Evolutionary conservation across 1,140 invertebrate genomes (phyloP).

Genomic region (Drosophila equinoxialis): DNA sequence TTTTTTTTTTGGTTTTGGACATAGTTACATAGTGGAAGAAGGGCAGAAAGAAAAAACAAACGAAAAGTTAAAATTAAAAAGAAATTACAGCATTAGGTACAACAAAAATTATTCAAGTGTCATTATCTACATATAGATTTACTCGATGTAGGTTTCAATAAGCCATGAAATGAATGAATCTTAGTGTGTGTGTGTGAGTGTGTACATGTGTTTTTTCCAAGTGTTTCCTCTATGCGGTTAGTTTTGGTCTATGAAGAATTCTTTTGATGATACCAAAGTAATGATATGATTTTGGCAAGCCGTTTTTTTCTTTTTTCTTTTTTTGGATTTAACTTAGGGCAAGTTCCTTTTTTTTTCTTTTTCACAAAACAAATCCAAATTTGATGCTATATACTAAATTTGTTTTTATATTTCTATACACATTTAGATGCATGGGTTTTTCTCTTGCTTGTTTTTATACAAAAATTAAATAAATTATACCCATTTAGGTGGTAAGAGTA

Average conservation of each 20-base stretch:
- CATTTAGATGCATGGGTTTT: constrained; percentile 14
- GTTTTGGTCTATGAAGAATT: background rate
- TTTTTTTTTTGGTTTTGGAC: too few species aligned
- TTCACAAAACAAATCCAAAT: constrained; percentile 37
- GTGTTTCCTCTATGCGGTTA: background rate
- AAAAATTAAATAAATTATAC: constrained; percentile 64
- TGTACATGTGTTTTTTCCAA: background rate
- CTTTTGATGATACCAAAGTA: constrained; percentile 17
- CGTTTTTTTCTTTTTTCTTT: background rate
- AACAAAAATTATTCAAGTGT: constrained; percentile 61
- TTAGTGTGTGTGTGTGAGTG: constrained; percentile 11
- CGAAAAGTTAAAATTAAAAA: constrained; percentile 78
- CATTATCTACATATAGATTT: constrained; percentile 25
- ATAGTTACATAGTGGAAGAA: constrained; percentile 45
- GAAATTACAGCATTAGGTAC: constrained; percentile 81
- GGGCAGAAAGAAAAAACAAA: constrained; percentile 69
- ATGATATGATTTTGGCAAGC: constrained; percentile 37
- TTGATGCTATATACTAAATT: constrained; percentile 21
- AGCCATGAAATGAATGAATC: background rate
- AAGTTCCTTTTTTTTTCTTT: constrained; percentile 31
- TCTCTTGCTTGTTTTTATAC: constrained; percentile 24
- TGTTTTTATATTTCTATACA: constrained; percentile 33
- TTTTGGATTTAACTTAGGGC: constrained; percentile 25
- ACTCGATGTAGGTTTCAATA: constrained; percentile 17
- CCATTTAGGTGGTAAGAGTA: constrained; percentile 50